Percentiles rank a stretch among this genome's conserved stretches.
Conservation (phyloP, 2,888 invertebrate species). For the Malachius bipustulatus region DNA sequence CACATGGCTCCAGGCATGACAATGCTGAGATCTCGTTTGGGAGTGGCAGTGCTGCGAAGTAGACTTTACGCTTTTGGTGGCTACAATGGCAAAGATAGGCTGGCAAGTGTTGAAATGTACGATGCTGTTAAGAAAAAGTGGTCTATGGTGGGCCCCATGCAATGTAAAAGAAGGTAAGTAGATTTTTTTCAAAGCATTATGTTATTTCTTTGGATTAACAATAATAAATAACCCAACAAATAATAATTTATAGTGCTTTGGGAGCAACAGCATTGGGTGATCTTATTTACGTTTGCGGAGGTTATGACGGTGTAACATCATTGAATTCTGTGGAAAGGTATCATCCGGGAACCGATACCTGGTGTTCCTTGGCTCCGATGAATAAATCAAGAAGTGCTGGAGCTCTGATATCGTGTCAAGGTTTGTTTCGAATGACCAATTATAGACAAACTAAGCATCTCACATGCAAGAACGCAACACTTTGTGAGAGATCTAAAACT, state of each 20-base stretch:
- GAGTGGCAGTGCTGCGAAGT: conserved; percentile 72
- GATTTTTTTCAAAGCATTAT: conserved; percentile 2
- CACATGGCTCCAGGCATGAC: conserved; percentile 70
- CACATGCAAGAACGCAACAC: too few species aligned
- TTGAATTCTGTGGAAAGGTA: conserved; percentile 74
- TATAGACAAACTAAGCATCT: too few species aligned
- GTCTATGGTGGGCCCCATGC: conserved; percentile 68
- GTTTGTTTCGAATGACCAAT: too few species aligned
- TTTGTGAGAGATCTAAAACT: too few species aligned
- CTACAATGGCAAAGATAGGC: conserved; percentile 71
- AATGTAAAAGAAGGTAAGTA: conserved; percentile 60
- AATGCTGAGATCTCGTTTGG: conserved; percentile 70
- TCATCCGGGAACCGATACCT: conserved; percentile 57
- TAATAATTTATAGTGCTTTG: conserved; percentile 47
- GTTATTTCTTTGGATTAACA: neutral
- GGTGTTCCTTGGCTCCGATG: conserved; percentile 64
- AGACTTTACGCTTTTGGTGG: conserved; percentile 72
- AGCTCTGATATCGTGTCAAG: conserved; percentile 36
- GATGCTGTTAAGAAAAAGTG: conserved; percentile 61
- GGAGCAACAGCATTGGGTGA: conserved; percentile 72
- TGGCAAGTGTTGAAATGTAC: conserved; percentile 76
- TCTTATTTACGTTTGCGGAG: conserved; percentile 72
- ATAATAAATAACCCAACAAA: neutral
- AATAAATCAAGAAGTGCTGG: conserved; percentile 45
- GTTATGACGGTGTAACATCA: conserved; percentile 75